Conservation (phyloP, 2,888 invertebrate species). For the Cephus pulcher region DNA sequence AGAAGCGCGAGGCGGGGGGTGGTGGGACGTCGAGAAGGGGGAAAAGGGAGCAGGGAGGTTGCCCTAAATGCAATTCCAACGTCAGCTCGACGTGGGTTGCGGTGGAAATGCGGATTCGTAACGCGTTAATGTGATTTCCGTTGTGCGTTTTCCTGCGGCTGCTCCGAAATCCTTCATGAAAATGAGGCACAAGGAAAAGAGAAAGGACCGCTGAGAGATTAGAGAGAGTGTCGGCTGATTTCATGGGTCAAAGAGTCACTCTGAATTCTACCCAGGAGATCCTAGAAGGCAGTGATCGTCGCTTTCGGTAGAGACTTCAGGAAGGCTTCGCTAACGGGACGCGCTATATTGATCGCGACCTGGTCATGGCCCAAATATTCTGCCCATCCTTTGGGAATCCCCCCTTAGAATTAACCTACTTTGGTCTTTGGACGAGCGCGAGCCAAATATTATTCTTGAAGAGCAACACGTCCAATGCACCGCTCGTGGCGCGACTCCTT, state of each 20-base stretch:
- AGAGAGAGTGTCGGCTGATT: neutral
- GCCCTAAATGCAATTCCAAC: neutral
- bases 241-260: neutral
- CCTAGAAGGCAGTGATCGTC: neutral
- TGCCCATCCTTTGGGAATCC: slow-evolving; percentile 57
- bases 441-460: neutral
- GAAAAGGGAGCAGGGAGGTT: neutral
- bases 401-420: slow-evolving; percentile 58
- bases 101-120: neutral
- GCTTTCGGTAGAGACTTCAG: neutral
- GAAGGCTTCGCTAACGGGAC: neutral
- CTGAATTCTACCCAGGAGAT: neutral
- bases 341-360: slow-evolving; percentile 59
- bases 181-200: neutral
- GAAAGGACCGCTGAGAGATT: neutral
- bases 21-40: no score
- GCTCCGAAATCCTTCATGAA: neutral
- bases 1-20: neutral
- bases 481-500: neutral
- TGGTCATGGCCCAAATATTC: slow-evolving; percentile 64
- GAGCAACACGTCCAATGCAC: neutral
- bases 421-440: slow-evolving; percentile 22
- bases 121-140: neutral
- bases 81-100: neutral
- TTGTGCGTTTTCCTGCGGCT: neutral